Conservation (phyloP, 2,888 invertebrate genomes). For the Aradus depressus region DNA sequence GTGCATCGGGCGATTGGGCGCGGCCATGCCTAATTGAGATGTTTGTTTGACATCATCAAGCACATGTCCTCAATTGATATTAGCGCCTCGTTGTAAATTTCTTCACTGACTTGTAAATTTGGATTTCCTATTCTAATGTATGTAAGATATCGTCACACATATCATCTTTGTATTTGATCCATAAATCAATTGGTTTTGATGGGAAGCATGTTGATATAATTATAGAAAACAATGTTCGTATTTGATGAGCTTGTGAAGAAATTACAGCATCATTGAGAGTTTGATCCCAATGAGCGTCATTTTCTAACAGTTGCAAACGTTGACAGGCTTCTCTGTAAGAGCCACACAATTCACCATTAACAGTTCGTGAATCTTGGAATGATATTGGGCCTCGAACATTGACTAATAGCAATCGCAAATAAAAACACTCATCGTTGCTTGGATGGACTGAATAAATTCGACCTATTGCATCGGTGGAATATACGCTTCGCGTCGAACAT, state of each 20-base stretch:
- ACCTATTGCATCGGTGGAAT: conserved; percentile 23
- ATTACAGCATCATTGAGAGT: no score
- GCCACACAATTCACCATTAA: conserved; percentile 35
- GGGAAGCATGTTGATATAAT: conserved; percentile 30
- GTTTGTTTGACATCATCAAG: conserved; percentile 28
- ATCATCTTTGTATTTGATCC: conserved; percentile 31
- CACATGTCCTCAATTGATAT: conserved; percentile 32
- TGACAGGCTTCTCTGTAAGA: conserved; percentile 36
- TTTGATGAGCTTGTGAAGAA: conserved; percentile 27
- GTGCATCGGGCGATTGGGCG: conserved; percentile 33
- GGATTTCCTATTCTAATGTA: conserved; percentile 17
- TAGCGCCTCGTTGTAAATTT: conserved; percentile 34
- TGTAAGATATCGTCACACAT: conserved; percentile 31
- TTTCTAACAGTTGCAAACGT: conserved; percentile 33
- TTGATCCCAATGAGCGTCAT: conserved; percentile 32
- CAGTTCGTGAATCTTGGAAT: conserved; percentile 34
- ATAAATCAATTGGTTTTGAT: conserved; percentile 30
- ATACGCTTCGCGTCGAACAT: conserved; percentile 8
- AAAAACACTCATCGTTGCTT: conserved; percentile 33
- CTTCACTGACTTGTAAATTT: conserved; percentile 22
- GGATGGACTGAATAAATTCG: conserved; percentile 34
- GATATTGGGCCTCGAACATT: conserved; percentile 35
- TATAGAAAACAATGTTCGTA: conserved; percentile 31
- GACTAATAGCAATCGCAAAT: conserved; percentile 33
- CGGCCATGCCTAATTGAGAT: conserved; percentile 31